Base-by-base conservation (phyloP, 2,797 vertebrate genomes). In the Clarias fuscus region DNA sequence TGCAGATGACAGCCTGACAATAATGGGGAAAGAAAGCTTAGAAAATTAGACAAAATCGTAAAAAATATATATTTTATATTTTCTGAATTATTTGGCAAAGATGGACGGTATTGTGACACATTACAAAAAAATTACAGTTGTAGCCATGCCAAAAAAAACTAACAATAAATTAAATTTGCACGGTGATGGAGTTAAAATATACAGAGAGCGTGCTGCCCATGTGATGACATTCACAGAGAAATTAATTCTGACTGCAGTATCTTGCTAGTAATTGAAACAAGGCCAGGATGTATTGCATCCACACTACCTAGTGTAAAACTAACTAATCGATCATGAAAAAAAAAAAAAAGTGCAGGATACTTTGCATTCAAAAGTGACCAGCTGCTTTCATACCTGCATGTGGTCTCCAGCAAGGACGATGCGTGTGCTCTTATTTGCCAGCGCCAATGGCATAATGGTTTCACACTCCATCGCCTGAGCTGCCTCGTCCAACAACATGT, bases 401-500 rank as follows among this genome's bases (percentile, higher is more conserved):
- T 99, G 98, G 93, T 99, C 98, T 93, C 98, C 98, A 90, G 98
- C 98, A 94, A 99, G 93, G 86, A 99, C 98, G 70, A 99, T 95
- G 86, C 98, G 95, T 56, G 98, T 99, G 93, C 92, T 95, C 93
- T 96, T 96, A 93, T 95, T 97, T 85, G 98, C 98, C 92, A 99
- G 93, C 86, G 98, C 98, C 89, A 99, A 96, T 92, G 98, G 98
- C 98, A 99, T 99, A 92, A 99, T 99, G 90, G 98, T 99, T 95
- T 99, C 98, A 87, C 98, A 99, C 96, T 99, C 98, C 98, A 99
- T 99, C 91, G 98, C 98, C 93, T 99, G 98, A 59, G 98, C 98
- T 24, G 98, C 98, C 95, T 99, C 98, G 92, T 99, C 98, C 95
- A 99, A 93, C 20, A 99, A 94, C 94, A 99, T 97, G 92, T 99